Evolutionary conservation across 2,113 vertebrate species (phyloP).

Genomic region (Arenaria interpres): DNA sequence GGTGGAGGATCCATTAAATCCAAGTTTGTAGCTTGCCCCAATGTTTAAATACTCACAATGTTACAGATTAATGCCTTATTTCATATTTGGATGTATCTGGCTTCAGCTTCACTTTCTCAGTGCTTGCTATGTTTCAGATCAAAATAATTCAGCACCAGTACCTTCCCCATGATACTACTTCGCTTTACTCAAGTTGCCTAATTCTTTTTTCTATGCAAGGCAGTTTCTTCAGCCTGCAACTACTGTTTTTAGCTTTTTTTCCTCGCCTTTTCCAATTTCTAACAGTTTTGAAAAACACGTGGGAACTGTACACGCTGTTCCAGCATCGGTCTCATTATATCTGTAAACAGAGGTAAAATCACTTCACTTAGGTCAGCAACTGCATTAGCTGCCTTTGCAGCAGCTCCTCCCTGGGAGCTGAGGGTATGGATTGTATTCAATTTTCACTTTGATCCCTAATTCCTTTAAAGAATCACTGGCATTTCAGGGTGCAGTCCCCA

Average conservation of each 20-base stretch:
- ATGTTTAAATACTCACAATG: background rate
- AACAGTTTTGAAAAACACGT: background rate
- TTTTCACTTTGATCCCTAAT: background rate
- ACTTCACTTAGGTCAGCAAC: background rate
- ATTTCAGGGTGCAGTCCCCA: background rate
- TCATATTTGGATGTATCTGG: background rate
- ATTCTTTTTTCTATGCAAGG: background rate
- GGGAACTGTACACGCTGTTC: background rate
- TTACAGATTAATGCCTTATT: background rate
- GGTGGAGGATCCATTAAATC: background rate
- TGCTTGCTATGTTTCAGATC: background rate
- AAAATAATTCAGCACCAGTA: background rate
- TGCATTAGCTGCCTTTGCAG: background rate
- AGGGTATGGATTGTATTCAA: background rate
- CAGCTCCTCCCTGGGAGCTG: background rate
- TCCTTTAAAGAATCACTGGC: background rate
- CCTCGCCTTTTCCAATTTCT: background rate
- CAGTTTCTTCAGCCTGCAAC: background rate
- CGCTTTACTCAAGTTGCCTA: background rate
- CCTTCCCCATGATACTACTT: background rate
- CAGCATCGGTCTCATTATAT: background rate
- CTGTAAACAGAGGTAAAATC: conserved; percentile 21
- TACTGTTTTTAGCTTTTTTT: background rate
- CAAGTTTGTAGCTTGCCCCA: background rate
- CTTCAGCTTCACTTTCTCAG: background rate